Base-by-base conservation (phyloP, 2,113 vertebrate species). In the Campylorhamphus procurvoides region DNA sequence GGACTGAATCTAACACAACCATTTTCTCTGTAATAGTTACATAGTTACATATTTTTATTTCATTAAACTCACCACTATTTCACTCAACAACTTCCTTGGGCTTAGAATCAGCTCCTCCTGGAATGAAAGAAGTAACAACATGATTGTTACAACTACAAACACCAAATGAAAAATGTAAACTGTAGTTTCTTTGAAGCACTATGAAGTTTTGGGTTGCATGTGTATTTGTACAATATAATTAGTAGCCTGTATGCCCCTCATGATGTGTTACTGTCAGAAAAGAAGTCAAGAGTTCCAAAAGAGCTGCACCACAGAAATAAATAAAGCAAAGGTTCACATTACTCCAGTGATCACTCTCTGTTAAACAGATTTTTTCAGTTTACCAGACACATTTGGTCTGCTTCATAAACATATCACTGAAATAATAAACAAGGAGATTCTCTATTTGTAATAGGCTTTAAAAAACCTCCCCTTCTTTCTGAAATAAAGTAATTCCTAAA, bases 321-420 rank as follows among this genome's bases (percentile, higher is more conserved):
- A 84, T 74, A 90, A 96, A 90, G 39, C 25, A 49, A 52, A 94
- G 47, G 23, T 63, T 95, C 72, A 80, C 35, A 46, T 87, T 89
- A 78, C n/a, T 63, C 47, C 31, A 72, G n/a, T 39, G 18, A 76
- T 66, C 35, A 9, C 15, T 49, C 27, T 15, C 52, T 31, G 44
- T 63, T 81, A 66, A 86, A 93, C 42, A 71, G 24, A 53, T 50
- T 66, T 50, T 80, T 88, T 83, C 76, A 74, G 68, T 86, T 92
- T 83, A 49, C 63, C 42, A 72, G 37, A n/a, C 40, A 59, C 25
- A 42, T 92, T 93, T 46, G 15, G 6, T 73, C 40, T 42, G 14
- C 52, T n/a, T 95, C 39, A 84, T 39, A 92, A 92, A 88, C 66
- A 49, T 24, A 89, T 72, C 24, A 60, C 3, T 80, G 56, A 52